Conservation (phyloP, 2,888 invertebrate genomes). For the Macrostomum cliftonense region DNA sequence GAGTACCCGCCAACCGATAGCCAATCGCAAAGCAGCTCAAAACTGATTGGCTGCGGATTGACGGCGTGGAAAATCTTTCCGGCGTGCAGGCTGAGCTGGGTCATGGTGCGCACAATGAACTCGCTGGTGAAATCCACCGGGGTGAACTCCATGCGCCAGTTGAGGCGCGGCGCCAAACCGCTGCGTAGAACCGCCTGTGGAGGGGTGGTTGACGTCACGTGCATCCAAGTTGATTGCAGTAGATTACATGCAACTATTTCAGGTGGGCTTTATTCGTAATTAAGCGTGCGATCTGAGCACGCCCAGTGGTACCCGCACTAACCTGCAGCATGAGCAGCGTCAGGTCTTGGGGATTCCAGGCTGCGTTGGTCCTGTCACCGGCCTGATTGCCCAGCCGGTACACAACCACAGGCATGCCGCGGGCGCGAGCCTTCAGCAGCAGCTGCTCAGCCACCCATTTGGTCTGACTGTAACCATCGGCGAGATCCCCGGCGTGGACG, state of each 20-base stretch:
- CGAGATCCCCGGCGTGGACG: slow-evolving; percentile 19
- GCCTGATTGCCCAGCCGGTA: slow-evolving; percentile 35
- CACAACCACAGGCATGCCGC: slow-evolving; percentile 35
- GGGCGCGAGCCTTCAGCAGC: slow-evolving; percentile 24
- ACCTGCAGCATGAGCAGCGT: slow-evolving; percentile 32
- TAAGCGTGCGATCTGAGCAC: no score
- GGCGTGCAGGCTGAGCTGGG: slow-evolving; percentile 22
- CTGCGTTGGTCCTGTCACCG: slow-evolving; percentile 25
- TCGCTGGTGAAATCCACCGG: slow-evolving; percentile 36
- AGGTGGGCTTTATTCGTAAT: no score
- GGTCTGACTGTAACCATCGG: slow-evolving; percentile 36
- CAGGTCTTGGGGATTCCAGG: slow-evolving; percentile 38
- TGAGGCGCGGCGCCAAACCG: slow-evolving; percentile 24
- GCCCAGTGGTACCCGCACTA: no score
- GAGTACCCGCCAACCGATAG: slow-evolving; percentile 23
- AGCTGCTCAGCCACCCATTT: slow-evolving; percentile 40
- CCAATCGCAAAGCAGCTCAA: slow-evolving; percentile 19
- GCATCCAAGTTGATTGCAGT: no score
- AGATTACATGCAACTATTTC: no score
- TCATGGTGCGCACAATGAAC: slow-evolving; percentile 27
- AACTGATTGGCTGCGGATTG: slow-evolving; percentile 24
- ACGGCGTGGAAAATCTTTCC: slow-evolving; percentile 35
- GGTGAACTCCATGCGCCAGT: slow-evolving; percentile 37
- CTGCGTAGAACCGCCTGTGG: no score
- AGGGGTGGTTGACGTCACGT: not conserved